phyloP scores from a whole-genome alignment of 1,140 invertebrate species.

The Colletes gigas region DNA sequence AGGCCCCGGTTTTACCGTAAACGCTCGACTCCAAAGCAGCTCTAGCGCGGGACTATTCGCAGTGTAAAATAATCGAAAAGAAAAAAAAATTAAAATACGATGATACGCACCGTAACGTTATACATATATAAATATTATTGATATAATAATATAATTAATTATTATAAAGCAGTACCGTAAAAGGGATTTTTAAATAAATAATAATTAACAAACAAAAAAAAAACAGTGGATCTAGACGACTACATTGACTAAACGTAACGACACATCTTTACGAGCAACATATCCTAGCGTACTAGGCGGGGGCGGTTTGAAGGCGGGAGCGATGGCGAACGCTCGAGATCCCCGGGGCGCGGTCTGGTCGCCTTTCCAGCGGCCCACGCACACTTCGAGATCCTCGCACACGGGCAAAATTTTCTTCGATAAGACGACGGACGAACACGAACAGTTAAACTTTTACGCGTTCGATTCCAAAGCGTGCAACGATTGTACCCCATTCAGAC shows the following conservation, averaged over 20 bases:
- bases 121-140: constrained; percentile 69
- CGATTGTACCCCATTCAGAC: too few relatives aligned
- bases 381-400: not conserved
- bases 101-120: constrained; percentile 71
- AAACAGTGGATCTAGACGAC: constrained; percentile 65
- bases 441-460: too few relatives aligned
- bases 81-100: constrained; percentile 43
- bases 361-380: not conserved
- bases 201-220: not conserved
- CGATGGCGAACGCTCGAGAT: not conserved
- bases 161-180: constrained; percentile 68
- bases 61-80: constrained; percentile 74
- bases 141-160: constrained; percentile 53
- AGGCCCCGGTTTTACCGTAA: constrained; percentile 51
- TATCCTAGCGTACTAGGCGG: constrained; percentile 78
- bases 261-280: constrained; percentile 78
- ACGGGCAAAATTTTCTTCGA: too few relatives aligned
- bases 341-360: not conserved
- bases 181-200: constrained; percentile 68
- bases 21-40: constrained; percentile 51
- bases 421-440: too few relatives aligned
- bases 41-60: constrained; percentile 59
- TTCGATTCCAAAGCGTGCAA: too few relatives aligned
- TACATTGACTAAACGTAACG: constrained; percentile 73
- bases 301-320: not conserved